Evolutionary conservation across 2,113 vertebrate species (phyloP), one percentile per base, ranked within the genome.

Genomic region (Tauraco erythrolophus): DNA sequence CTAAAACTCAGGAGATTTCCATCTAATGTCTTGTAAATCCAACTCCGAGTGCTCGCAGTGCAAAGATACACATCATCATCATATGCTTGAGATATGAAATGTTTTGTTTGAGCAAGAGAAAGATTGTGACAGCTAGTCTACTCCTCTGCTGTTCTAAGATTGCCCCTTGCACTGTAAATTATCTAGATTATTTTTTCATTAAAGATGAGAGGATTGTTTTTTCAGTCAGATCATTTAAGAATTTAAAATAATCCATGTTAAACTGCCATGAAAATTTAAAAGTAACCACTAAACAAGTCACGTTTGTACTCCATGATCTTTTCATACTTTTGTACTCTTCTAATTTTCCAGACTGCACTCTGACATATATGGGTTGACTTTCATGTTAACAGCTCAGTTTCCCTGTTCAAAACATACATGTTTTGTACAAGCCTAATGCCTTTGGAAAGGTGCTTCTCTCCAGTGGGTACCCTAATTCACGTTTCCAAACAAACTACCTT

Each of bases 351-450:
- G 50, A 31, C 43, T 64, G 35, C 18, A 30, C 64, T 88, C 51
- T 76, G 57, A 39, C 1, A 28, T 17, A 14, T 10, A 10, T 2
- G 4, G 14, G 43, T 48, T 24, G 28, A 58, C 4, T 82, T 24
- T 58, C 7, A 8, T 3, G 2, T 11, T 50, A 66, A 30, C 31
- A 90, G 33, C 24, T 89, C n/a, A 2, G 4, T 78, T 68, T 70
- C 16, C 13, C 5, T n/a, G 8, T 45, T 51, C n/a, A 66, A 39
- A 78, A 31, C 7, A 21, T 4, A 33, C 0, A 0, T 14, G 9
- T 62, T 78, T 85, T 69, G 11, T 39, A 45, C 12, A 74, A 74
- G 9, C 2, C 2, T 56, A 37, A 46, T 33, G 18, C 14, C 50
- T 65, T 57, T 41, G 78, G 27, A 70, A 84, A 68, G 12, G 7